phyloP scores from a whole-genome alignment of 2,888 invertebrate genomes.

The Odontomyia ornata region DNA sequence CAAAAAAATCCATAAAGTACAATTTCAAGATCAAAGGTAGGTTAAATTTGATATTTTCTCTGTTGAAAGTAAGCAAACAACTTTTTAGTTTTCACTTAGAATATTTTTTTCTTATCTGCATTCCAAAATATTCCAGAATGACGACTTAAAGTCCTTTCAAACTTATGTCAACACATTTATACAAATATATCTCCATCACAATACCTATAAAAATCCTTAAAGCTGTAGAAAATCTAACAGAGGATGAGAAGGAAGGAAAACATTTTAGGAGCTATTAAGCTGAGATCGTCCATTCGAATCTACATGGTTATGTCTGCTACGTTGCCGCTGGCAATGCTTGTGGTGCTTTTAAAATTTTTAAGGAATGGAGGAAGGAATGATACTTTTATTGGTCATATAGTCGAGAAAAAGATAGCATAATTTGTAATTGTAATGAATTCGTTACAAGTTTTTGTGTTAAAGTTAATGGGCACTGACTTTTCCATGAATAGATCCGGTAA shows the following conservation, averaged over 20 bases:
- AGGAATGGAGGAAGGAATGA: not conserved
- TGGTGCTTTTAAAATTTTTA: not conserved
- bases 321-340: not conserved
- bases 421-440: conserved; percentile 25
- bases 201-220: not conserved
- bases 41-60: no score
- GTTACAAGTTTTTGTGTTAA: conserved; percentile 10
- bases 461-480: not conserved
- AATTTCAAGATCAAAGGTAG: no score
- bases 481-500: no score
- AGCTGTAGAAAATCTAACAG: not conserved
- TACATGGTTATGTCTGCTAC: not conserved
- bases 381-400: conserved; percentile 25
- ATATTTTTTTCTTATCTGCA: no score
- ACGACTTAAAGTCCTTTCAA: no score
- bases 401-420: not conserved
- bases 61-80: no score
- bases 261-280: conserved; percentile 25
- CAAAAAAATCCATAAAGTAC: no score
- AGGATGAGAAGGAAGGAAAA: not conserved
- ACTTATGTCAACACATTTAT: no score
- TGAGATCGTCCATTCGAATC: not conserved
- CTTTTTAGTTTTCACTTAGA: not conserved
- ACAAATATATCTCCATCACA: no score
- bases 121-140: no score